phyloP scores from a whole-genome alignment of 2,888 invertebrate genomes.

The Rhagonycha fulva region DNA sequence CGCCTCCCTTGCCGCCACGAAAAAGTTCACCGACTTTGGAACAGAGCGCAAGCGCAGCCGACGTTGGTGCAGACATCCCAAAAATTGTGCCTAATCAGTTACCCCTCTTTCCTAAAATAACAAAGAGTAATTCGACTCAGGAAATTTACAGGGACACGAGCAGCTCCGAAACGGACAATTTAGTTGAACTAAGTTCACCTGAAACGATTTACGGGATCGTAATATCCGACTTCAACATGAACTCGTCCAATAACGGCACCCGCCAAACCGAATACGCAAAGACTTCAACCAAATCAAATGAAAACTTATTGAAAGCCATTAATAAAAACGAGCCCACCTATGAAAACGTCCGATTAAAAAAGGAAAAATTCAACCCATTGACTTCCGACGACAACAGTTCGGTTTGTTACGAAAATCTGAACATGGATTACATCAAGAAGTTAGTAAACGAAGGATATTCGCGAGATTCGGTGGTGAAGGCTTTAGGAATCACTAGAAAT shows the following conservation, averaged over 20 bases:
- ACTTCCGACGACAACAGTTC: conserved; percentile 49
- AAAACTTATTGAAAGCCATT: conserved; percentile 22
- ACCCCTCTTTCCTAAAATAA: conserved; percentile 36
- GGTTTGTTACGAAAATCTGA: conserved; percentile 82
- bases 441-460: conserved; percentile 90
- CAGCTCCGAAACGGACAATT: conserved; percentile 31
- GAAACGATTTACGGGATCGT: conserved; percentile 75
- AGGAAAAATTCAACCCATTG: conserved; percentile 48
- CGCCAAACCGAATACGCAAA: conserved; percentile 39
- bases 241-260: conserved; percentile 48
- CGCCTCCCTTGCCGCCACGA: conserved; percentile 67
- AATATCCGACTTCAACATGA: conserved; percentile 64
- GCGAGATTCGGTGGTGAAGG: conserved; percentile 87
- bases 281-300: conserved; percentile 32
- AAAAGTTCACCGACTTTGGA: conserved; percentile 59
- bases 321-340: conserved; percentile 30
- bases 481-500: conserved; percentile 89
- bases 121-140: conserved; percentile 53
- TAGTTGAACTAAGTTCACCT: conserved; percentile 65
- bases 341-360: conserved; percentile 47
- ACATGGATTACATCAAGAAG: conserved; percentile 87
- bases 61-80: conserved; percentile 45
- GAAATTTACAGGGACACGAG: conserved; percentile 45
- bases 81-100: conserved; percentile 34
- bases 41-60: conserved; percentile 34